phyloP scores from a whole-genome alignment of 1,140 invertebrate genomes.

The Philopotamus ludificatus region DNA sequence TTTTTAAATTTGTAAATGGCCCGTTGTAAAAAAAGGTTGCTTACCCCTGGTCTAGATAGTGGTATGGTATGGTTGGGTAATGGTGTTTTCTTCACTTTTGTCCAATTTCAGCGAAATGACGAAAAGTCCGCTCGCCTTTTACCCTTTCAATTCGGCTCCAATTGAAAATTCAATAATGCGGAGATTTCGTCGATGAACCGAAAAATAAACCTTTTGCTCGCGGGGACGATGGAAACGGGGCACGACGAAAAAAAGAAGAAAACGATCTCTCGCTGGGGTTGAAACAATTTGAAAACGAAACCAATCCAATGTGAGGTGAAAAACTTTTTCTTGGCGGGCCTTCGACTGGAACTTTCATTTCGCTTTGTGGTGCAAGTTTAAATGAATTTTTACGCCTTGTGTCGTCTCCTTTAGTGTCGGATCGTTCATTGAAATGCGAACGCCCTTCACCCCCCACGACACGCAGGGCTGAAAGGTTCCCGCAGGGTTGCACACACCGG shows the following conservation, averaged over 20 bases:
- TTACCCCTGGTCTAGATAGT: no score
- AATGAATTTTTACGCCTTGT: slow-evolving; percentile 32
- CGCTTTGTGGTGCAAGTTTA: slow-evolving; percentile 33
- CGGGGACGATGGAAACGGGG: not conserved
- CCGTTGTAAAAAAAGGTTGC: no score
- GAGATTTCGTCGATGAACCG: slow-evolving; percentile 26
- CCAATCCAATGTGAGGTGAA: slow-evolving; percentile 15
- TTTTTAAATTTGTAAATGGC: no score
- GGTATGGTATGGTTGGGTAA: no score
- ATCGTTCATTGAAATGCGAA: slow-evolving; percentile 29
- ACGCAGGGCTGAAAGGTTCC: not conserved
- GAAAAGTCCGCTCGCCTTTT: not conserved
- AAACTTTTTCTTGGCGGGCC: slow-evolving; percentile 8
- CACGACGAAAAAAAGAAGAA: no score
- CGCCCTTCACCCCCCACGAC: not conserved
- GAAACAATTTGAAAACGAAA: slow-evolving; percentile 33
- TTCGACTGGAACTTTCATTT: slow-evolving; percentile 28
- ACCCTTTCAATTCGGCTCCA: not conserved
- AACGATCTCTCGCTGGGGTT: no score
- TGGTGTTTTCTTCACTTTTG: not conserved
- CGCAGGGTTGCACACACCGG: not conserved
- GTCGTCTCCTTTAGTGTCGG: not conserved
- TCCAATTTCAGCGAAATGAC: slow-evolving; percentile 2
- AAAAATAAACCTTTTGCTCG: slow-evolving; percentile 18
- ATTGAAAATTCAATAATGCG: slow-evolving; percentile 26